These are phyloP conservation scores for Serilophus lunatus DNA, from an alignment of 2,113 vertebrate genomes.

Conservation along the genomic window DNA sequence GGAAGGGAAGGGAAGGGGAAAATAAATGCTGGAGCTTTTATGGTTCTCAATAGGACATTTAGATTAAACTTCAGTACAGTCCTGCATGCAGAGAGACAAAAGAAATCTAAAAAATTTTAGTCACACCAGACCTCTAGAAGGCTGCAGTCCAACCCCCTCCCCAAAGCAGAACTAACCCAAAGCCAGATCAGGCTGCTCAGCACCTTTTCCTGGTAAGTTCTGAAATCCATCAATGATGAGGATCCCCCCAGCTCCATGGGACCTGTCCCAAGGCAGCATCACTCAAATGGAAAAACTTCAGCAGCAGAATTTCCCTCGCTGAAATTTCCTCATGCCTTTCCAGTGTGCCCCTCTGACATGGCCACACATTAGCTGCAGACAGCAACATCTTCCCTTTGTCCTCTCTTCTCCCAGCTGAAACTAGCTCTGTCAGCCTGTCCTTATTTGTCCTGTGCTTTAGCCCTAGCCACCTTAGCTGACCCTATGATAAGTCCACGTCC, in stretches of 20 bases:
- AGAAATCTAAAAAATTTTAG: background rate
- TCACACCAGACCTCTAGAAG: background rate
- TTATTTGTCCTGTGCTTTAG: background rate
- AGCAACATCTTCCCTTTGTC: background rate
- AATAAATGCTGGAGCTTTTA: background rate
- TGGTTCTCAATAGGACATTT: background rate
- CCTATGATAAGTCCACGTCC: background rate
- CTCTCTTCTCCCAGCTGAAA: background rate
- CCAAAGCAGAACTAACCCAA: background rate
- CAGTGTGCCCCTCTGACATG: rapidly evolving
- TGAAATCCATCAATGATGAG: background rate
- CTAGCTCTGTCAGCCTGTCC: background rate
- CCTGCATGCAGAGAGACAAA: background rate
- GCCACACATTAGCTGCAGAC: background rate
- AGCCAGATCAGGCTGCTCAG: background rate
- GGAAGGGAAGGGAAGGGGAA: background rate
- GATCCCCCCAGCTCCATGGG: background rate
- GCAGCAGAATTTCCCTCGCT: background rate
- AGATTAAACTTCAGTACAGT: background rate
- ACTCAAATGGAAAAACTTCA: background rate
- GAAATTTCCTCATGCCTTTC: background rate
- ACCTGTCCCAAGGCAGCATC: background rate
- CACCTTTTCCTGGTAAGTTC: background rate
- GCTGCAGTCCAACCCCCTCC: background rate
- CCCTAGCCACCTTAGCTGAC: background rate